phyloP scores from a whole-genome alignment of 2,888 invertebrate genomes.

The Synanthedon vespiformis region DNA sequence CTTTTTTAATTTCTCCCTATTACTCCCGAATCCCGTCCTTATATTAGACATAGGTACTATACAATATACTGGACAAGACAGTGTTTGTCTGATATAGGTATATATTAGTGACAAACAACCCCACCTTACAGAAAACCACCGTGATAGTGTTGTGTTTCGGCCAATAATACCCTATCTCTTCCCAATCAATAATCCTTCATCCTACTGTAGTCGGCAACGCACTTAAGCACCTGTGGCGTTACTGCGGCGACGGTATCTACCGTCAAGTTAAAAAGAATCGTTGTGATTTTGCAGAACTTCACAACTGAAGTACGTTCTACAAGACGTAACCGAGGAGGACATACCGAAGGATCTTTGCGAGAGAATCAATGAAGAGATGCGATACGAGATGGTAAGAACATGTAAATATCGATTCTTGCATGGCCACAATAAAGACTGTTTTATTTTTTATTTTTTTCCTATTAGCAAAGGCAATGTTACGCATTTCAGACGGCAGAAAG shows the following conservation, averaged over 20 bases:
- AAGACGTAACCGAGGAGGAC: slow-evolving; percentile 90
- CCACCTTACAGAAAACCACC: too few species aligned
- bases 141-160: too few species aligned
- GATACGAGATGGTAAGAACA: slow-evolving; percentile 86
- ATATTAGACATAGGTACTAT: too few species aligned
- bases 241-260: too few species aligned
- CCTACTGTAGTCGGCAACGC: too few species aligned
- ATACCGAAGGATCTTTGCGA: slow-evolving; percentile 91
- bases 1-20: not conserved
- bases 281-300: slow-evolving; percentile 74
- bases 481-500: slow-evolving; percentile 65
- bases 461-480: slow-evolving; percentile 32
- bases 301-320: slow-evolving; percentile 84
- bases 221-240: too few species aligned
- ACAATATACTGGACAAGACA: too few species aligned
- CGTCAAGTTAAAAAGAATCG: not conserved
- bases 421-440: slow-evolving; percentile 5
- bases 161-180: too few species aligned
- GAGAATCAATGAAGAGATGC: slow-evolving; percentile 90
- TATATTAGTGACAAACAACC: too few species aligned
- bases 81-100: too few species aligned
- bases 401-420: slow-evolving; percentile 56
- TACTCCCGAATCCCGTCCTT: not conserved
- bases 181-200: too few species aligned
- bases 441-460: slow-evolving; percentile 26